Percentiles rank a stretch among this genome's conserved stretches.
phyloP scores from a whole-genome alignment of 1,140 invertebrate genomes.

The Megalonaias nervosa region DNA sequence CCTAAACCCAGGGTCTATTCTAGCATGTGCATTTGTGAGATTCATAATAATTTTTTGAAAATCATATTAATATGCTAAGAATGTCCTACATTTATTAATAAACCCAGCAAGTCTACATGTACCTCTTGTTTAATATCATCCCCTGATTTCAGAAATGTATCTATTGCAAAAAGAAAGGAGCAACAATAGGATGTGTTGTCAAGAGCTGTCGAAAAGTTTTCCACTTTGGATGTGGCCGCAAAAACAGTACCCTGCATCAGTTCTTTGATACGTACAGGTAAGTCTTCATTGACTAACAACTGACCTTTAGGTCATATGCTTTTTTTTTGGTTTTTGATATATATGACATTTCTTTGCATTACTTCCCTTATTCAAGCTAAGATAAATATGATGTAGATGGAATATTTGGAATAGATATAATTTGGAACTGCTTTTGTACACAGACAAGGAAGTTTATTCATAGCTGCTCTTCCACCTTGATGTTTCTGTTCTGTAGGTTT shows the following conservation, averaged over 20 bases:
- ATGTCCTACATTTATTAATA: background rate
- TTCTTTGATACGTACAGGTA: conserved; percentile 78
- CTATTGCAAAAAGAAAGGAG: conserved; percentile 76
- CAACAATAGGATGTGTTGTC: conserved; percentile 78
- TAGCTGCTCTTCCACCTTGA: too few species aligned
- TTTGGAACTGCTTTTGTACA: too few species aligned
- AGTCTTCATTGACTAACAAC: conserved; percentile 3
- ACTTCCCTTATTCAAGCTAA: too few species aligned
- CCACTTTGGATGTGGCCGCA: conserved; percentile 78
- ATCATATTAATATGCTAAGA: background rate
- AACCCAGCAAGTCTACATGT: too few species aligned
- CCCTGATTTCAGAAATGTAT: conserved; percentile 73
- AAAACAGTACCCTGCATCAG: conserved; percentile 75
- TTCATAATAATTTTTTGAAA: background rate
- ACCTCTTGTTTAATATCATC: too few species aligned
- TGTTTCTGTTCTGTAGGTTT: too few species aligned
- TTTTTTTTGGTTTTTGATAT: too few species aligned
- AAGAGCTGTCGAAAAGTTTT: conserved; percentile 75
- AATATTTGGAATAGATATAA: too few species aligned
- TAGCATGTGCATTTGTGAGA: background rate
- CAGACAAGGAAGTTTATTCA: too few species aligned
- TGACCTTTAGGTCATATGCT: too few species aligned
- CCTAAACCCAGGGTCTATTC: background rate
- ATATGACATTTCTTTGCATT: too few species aligned
- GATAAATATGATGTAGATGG: too few species aligned